These are phyloP conservation scores for Solenodon paradoxus DNA, from an alignment of 2,113 vertebrate genomes.

Conservation along the genomic window DNA sequence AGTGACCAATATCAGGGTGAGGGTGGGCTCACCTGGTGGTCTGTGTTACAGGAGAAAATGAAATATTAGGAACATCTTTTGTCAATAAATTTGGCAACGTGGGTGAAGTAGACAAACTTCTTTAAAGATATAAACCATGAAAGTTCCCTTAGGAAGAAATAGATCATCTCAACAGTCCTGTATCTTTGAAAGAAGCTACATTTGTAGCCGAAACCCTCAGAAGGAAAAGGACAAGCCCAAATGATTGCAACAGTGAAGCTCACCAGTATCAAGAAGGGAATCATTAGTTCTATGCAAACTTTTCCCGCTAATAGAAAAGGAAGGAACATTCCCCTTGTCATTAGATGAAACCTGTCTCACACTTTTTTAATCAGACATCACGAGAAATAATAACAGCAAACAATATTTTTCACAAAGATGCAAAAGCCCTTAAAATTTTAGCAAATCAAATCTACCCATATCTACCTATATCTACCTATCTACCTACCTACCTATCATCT, in stretches of 20 bases:
- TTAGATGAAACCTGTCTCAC: rapidly evolving
- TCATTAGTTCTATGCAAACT: too few species aligned
- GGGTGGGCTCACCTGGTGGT: rapidly evolving
- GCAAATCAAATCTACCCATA: not conserved
- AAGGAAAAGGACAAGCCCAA: not conserved
- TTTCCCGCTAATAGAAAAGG: not conserved
- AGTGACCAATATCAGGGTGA: not conserved
- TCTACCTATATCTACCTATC: too few species aligned
- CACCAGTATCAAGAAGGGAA: not conserved
- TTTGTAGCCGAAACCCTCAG: not conserved
- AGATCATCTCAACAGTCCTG: too few species aligned
- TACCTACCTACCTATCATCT: not conserved
- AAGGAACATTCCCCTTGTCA: not conserved
- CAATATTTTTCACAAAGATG: not conserved
- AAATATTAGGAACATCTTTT: not conserved
- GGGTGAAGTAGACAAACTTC: not conserved
- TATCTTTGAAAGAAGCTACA: too few species aligned
- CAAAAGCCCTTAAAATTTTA: not conserved
- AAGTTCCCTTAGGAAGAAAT: too few species aligned
- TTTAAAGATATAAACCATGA: not conserved
- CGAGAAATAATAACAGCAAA: not conserved
- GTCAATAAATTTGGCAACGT: not conserved
- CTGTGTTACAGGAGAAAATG: not conserved
- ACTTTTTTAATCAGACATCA: not conserved
- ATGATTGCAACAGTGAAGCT: not conserved